phyloP scores from a whole-genome alignment of 37 sponge, comb jelly and placozoan genomes.

The Halisarca cf. caerulea region DNA sequence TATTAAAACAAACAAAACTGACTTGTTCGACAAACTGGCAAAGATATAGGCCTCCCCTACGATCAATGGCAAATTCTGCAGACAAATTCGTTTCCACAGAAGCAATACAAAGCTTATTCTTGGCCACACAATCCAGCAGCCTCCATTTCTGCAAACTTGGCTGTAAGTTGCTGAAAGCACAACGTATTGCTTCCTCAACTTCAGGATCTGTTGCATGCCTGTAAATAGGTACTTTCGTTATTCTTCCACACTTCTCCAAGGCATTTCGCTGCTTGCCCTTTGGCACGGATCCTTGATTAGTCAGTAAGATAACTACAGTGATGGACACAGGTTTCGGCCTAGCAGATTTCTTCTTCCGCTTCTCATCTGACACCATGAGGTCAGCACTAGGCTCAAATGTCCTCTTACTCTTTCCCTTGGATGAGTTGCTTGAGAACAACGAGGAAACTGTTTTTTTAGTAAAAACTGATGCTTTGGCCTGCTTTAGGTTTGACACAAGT shows the following conservation, averaged over 20 bases:
- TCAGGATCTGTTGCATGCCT: slow-evolving; percentile 3
- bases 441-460: slow-evolving; percentile 10
- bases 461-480: slow-evolving; percentile 11
- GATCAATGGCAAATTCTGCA: too few species aligned
- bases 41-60: too few species aligned
- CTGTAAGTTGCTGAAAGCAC: not conserved
- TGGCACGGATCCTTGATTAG: slow-evolving; percentile 13
- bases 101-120: too few species aligned
- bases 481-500: slow-evolving; percentile 1
- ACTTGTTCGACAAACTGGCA: too few species aligned
- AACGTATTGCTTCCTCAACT: slow-evolving; percentile 13
- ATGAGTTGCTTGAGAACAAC: not conserved
- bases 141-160: too few species aligned
- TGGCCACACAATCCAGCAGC: too few species aligned
- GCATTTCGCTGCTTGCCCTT: not conserved
- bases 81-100: too few species aligned
- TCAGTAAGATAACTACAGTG: not conserved
- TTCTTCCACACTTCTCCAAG: not conserved
- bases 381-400: slow-evolving; percentile 17
- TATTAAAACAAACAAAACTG: too few species aligned
- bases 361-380: not conserved
- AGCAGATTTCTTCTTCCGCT: slow-evolving; percentile 13
- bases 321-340: not conserved
- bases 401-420: not conserved
- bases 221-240: slow-evolving; percentile 3